A percentile compares a stretch with the other conserved stretches of the same genome.
phyloP scores from a whole-genome alignment of 2,113 vertebrate species.

The Dendrocopos noguchii region DNA sequence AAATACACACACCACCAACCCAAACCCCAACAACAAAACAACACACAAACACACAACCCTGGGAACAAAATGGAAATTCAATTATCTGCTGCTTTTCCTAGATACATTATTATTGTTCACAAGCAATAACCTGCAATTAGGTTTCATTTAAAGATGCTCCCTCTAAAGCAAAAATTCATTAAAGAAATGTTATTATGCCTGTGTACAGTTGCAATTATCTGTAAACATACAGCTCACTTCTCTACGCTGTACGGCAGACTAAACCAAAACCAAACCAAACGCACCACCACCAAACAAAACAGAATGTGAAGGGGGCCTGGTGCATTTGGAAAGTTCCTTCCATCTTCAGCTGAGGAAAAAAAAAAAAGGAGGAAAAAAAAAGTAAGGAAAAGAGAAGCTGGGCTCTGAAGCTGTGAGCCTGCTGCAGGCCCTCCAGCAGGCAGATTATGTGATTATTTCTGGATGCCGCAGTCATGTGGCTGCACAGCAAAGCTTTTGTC shows the following conservation, averaged over 20 bases:
- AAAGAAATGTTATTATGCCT: not conserved
- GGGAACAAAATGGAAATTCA: not conserved
- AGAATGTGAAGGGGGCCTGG: not conserved
- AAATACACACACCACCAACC: too few relatives aligned
- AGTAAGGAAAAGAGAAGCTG: not conserved
- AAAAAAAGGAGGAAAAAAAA: not conserved
- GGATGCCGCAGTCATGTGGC: conserved; percentile 70
- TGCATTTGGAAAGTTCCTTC: not conserved
- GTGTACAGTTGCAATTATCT: not conserved
- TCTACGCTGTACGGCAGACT: not conserved
- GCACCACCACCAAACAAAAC: not conserved
- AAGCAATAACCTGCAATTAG: not conserved
- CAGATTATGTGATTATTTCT: conserved; percentile 69
- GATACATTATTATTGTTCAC: not conserved
- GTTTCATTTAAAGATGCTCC: not conserved
- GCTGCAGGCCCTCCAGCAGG: conserved; percentile 38
- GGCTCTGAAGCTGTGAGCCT: not conserved
- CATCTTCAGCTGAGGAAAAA: not conserved
- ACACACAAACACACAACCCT: not conserved
- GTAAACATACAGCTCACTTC: not conserved
- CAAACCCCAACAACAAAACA: too few relatives aligned
- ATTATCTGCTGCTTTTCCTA: not conserved
- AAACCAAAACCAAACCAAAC: not conserved
- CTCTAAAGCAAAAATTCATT: not conserved
- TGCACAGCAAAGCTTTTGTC: conserved; percentile 59